Percentiles rank a stretch among this genome's conserved stretches.
Evolutionary conservation across 2,797 vertebrate species (phyloP).

Genomic region (Karalla daura): DNA sequence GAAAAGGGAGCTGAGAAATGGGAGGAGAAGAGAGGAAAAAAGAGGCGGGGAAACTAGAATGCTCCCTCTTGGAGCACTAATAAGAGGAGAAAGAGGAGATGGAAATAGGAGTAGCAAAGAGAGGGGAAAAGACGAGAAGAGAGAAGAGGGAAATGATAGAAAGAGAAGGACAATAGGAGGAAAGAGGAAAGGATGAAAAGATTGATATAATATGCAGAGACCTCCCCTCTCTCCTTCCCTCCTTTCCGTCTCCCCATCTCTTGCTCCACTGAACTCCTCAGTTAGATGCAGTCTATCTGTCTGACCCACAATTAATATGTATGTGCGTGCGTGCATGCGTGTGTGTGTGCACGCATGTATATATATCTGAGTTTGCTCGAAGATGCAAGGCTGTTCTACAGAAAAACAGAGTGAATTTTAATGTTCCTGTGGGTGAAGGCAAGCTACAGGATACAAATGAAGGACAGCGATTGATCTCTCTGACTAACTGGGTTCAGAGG

Average conservation of each 20-base stretch:
- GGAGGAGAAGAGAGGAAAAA: too few relatives aligned
- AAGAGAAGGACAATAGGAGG: too few relatives aligned
- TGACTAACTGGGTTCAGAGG: too few relatives aligned
- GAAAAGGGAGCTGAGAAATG: not conserved
- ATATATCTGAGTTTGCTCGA: not conserved
- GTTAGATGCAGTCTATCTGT: constrained; percentile 61
- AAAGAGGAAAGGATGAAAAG: not conserved
- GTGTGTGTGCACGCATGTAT: not conserved
- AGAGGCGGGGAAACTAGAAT: too few relatives aligned
- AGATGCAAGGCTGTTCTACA: not conserved
- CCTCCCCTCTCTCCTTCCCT: not conserved
- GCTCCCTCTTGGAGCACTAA: too few relatives aligned
- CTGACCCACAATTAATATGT: constrained; percentile 37
- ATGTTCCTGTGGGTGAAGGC: not conserved
- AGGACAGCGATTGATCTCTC: too few relatives aligned
- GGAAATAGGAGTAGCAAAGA: too few relatives aligned
- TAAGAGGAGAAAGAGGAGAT: too few relatives aligned
- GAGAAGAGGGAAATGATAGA: too few relatives aligned
- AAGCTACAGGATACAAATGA: too few relatives aligned
- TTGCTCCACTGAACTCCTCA: constrained; percentile 58
- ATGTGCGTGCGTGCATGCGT: not conserved
- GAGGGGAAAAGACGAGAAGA: not conserved
- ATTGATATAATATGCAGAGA: not conserved
- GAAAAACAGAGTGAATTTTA: not conserved
- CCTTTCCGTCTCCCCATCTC: too few relatives aligned